phyloP scores from a whole-genome alignment of 2,113 vertebrate species.

The Mirza zaza region DNA sequence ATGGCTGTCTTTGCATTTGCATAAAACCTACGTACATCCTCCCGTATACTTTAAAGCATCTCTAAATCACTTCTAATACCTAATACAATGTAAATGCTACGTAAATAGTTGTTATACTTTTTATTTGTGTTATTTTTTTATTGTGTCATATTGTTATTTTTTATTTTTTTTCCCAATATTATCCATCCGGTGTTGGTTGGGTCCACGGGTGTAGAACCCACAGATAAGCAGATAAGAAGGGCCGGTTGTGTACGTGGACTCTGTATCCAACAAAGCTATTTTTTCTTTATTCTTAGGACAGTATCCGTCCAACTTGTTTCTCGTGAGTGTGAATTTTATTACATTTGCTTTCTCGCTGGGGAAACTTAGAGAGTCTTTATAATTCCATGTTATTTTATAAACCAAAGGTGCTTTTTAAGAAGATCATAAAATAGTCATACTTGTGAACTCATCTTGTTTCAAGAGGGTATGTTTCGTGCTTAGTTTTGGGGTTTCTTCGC shows the following conservation, averaged over 20 bases:
- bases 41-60: background rate
- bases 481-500: background rate
- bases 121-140: background rate
- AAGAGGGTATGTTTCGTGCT: background rate
- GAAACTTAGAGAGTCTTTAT: background rate
- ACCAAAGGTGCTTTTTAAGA: background rate
- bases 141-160: background rate
- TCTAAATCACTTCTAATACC: background rate
- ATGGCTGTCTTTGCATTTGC: background rate
- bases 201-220: background rate
- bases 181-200: background rate
- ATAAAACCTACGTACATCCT: background rate
- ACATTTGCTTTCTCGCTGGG: background rate
- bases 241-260: no score
- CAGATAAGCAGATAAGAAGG: background rate
- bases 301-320: background rate
- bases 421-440: background rate
- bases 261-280: background rate
- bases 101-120: background rate
- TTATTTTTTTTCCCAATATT: background rate
- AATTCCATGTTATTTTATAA: constrained; percentile 1
- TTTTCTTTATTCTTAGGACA: background rate
- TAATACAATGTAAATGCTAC: background rate
- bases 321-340: background rate
- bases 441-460: background rate